Evolutionary conservation across 2,888 invertebrate species (phyloP), one percentile per base, ranked within the genome.

Genomic region (Tenthredo livida): DNA sequence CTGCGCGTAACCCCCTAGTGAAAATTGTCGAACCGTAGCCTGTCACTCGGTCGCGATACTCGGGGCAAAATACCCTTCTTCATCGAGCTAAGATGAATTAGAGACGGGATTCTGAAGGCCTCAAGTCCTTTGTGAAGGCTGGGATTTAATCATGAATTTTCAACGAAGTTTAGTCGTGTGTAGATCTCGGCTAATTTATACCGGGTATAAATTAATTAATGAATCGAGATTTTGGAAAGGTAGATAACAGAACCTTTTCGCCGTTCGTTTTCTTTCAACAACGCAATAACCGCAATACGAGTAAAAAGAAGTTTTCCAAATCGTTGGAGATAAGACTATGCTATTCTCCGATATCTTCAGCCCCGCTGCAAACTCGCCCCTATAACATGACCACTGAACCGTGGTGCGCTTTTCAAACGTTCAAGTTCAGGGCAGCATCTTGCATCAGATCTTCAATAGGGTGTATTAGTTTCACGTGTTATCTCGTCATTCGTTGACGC

Each of bases 391-490:
- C 67, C 33, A 67, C 5, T 33, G 67, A 33, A 67, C 67, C 67
- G 17, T 33, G 17, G 33, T 33, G 17, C 33, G 67, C 17, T 67
- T 67, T 67, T 33, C 67, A 29, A 67, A 67, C 67, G 33, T 67
- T 33, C 67, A 67, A 67, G 33, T 67, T 15, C 15, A 67, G 15
- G 15, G 7, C 17, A 67, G 33, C 15, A 73, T 73, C 72, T 73
- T 73, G 72, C 1, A 25, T 43, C 67, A 21, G 9, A 33, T 33
- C 21, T 40, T 43, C 40, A 7, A 7, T 43, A 37, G 17, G 7
- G n/a, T n/a, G 29, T 73, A 73, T 73, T 40, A 21, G 72, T 43
- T 73, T 43, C 72, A 37, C 43, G 43, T 73, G 72, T 73, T 73
- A 73, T 73, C 72, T 73, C 43, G n/a, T 73, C 10, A 33, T 4